Conservation (phyloP, 2,113 vertebrate genomes). For the Chauna torquata region DNA sequence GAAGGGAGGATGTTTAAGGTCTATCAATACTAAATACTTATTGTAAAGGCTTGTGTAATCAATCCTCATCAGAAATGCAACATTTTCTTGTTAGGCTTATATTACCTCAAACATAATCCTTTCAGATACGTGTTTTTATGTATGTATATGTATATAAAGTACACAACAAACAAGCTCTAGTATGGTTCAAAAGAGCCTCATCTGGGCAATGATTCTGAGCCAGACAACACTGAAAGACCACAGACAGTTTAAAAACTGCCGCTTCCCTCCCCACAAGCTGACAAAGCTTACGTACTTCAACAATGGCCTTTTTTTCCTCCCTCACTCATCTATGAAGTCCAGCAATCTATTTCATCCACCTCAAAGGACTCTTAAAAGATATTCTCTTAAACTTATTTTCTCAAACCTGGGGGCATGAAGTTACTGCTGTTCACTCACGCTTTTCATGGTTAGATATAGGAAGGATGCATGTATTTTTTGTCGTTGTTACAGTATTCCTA, state of each 20-base stretch:
- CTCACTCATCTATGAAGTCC: not conserved
- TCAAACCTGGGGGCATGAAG: not conserved
- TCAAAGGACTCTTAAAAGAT: slow-evolving; percentile 8
- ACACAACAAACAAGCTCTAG: not conserved
- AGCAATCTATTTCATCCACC: not conserved
- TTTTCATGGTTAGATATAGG: not conserved
- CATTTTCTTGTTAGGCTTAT: not conserved
- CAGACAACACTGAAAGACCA: not conserved
- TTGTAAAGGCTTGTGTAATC: not conserved
- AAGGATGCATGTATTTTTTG: not conserved
- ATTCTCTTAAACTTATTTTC: slow-evolving; percentile 11
- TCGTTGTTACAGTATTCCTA: not conserved
- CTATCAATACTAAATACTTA: not conserved
- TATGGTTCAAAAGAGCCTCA: not conserved
- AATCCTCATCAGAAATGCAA: not conserved
- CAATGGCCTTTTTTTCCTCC: not conserved
- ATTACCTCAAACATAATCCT: not conserved
- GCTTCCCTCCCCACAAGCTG: not conserved
- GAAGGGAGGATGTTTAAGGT: not conserved
- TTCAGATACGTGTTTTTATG: not conserved
- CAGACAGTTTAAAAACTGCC: not conserved
- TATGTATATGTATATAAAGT: not conserved
- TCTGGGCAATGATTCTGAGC: not conserved
- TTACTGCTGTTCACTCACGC: slow-evolving; percentile 8
- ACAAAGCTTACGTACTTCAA: not conserved